phyloP scores from a whole-genome alignment of 2,113 vertebrate species.

The Nothoprocta pentlandii region DNA sequence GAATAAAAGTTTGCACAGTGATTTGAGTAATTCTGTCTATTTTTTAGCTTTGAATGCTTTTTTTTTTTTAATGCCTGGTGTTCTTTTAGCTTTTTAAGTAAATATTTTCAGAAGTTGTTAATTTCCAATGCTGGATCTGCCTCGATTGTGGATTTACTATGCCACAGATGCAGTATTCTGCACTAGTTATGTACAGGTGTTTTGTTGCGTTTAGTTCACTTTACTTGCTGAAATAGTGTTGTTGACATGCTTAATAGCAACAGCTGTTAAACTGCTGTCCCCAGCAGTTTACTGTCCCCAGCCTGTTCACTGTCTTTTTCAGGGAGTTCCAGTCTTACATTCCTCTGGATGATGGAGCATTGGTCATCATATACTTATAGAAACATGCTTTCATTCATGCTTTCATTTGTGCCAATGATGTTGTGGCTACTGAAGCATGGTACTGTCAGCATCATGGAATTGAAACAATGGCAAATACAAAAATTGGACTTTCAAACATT shows the following conservation, averaged over 20 bases:
- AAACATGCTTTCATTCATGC: neutral
- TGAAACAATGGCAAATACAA: neutral
- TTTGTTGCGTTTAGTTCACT: conserved; percentile 19
- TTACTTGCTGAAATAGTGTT: neutral
- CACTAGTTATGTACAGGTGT: neutral
- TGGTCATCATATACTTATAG: neutral
- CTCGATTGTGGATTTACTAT: neutral
- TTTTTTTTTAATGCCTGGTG: neutral
- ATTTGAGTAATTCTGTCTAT: neutral
- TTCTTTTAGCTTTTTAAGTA: neutral
- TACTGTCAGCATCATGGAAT: neutral
- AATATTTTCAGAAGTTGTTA: neutral
- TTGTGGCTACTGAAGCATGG: neutral
- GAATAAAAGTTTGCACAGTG: neutral
- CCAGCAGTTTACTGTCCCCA: neutral
- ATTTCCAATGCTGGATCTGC: neutral
- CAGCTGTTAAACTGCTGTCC: neutral
- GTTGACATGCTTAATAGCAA: neutral
- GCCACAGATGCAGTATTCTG: neutral
- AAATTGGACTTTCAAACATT: neutral
- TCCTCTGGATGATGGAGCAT: accelerated
- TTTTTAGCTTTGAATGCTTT: neutral
- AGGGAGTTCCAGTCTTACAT: neutral
- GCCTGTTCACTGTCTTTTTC: neutral
- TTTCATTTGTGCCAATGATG: neutral